These are phyloP conservation scores for Sebastolobus altivelis DNA, from an alignment of 2,797 vertebrate species.

Conservation along the genomic window DNA sequence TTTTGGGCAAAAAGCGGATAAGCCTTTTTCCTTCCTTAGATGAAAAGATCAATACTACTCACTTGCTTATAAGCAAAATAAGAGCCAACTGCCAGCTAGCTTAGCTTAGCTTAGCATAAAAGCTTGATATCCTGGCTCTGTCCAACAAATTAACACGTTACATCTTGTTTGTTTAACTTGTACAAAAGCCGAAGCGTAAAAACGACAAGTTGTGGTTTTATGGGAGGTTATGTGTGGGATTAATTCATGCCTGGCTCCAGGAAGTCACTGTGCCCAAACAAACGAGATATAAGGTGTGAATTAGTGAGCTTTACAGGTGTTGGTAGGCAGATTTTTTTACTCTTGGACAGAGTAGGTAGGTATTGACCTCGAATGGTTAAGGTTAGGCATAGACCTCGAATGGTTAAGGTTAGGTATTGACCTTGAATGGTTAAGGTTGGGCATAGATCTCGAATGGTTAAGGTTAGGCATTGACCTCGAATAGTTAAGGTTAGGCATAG, in stretches of 20 bases:
- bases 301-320: not conserved
- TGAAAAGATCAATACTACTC: not conserved
- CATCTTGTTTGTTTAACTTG: not conserved
- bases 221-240: not conserved
- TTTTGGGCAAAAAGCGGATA: not conserved
- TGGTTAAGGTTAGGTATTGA: too few species aligned
- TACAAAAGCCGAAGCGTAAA: not conserved
- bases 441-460: fast-evolving
- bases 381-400: too few species aligned
- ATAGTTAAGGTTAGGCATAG: too few species aligned
- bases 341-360: not conserved
- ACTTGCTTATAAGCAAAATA: not conserved
- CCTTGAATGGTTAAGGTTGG: too few species aligned
- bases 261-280: not conserved
- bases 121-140: not conserved
- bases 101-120: not conserved
- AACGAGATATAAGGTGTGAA: not conserved
- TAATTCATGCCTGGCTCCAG: not conserved
- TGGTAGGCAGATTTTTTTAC: not conserved
- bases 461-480: too few species aligned
- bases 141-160: not conserved
- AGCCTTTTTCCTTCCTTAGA: not conserved
- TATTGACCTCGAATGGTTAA: too few species aligned
- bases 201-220: not conserved
- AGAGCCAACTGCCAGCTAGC: not conserved